Percentiles rank a stretch among this genome's conserved stretches.
Evolutionary conservation across 2,888 invertebrate species (phyloP).

Genomic region (Phorcus lineatus): DNA sequence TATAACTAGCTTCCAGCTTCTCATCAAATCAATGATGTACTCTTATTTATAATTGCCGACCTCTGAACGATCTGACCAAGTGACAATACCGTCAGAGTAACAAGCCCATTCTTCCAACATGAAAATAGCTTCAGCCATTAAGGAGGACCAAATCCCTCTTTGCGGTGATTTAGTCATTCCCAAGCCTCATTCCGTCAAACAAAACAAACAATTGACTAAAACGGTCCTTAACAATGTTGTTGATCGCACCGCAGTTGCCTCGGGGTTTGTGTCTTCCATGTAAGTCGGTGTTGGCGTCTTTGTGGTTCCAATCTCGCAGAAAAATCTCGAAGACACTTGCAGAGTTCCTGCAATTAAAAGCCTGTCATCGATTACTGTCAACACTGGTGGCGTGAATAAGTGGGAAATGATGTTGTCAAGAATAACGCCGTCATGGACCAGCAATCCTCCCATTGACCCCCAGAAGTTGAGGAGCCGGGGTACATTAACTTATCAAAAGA

Average conservation of each 20-base stretch:
- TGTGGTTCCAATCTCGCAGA: background rate
- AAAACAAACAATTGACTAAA: slow-evolving; percentile 2
- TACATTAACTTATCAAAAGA: background rate
- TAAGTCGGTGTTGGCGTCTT: background rate
- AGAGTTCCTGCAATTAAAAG: background rate
- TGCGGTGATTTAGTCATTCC: background rate
- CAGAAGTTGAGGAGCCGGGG: background rate
- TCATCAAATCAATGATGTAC: background rate
- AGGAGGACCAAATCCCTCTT: background rate
- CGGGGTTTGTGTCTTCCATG: background rate
- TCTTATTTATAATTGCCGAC: background rate
- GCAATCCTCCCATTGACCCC: too few species aligned
- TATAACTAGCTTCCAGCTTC: too few species aligned
- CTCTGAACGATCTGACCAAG: background rate
- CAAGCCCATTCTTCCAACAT: background rate
- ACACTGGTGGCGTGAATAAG: background rate
- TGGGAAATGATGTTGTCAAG: background rate
- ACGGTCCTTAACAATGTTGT: background rate
- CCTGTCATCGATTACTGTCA: background rate
- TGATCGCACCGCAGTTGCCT: background rate
- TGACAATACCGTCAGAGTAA: background rate
- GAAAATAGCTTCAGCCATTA: slow-evolving; percentile 1
- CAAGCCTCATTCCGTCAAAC: background rate
- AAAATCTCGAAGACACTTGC: background rate
- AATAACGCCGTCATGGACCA: background rate